These are phyloP conservation scores for Paracanthobrama guichenoti DNA, from an alignment of 2,113 vertebrate genomes.

Conservation along the genomic window DNA sequence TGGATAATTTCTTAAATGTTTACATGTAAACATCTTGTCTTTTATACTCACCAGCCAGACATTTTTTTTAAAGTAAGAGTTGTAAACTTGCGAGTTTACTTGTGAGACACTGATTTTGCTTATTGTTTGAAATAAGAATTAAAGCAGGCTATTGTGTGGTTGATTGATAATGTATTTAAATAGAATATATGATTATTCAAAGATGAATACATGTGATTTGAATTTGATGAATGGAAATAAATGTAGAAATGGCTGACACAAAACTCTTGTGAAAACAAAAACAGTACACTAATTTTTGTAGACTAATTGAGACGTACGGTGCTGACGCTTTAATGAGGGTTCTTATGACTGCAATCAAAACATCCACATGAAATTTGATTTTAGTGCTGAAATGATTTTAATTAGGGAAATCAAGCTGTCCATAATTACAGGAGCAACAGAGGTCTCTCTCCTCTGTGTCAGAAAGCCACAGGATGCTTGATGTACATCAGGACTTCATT, in stretches of 20 bases:
- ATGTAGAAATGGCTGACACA: background rate
- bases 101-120: background rate
- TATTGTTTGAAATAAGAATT: no score
- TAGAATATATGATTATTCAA: background rate
- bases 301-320: constrained; percentile 31
- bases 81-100: background rate
- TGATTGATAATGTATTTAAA: no score
- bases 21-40: no score
- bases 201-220: background rate
- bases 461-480: constrained; percentile 26
- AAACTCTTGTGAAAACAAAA: constrained; percentile 13
- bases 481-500: constrained; percentile 36
- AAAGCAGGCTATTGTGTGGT: background rate
- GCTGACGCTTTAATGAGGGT: constrained; percentile 46
- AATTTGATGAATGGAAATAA: background rate
- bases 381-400: constrained; percentile 60
- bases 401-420: constrained; percentile 69
- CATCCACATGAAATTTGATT: constrained; percentile 49
- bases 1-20: background rate
- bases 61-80: background rate
- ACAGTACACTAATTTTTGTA: constrained; percentile 15
- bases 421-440: constrained; percentile 60
- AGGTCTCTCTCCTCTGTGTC: constrained; percentile 52
- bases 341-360: constrained; percentile 55
- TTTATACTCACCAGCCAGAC: background rate